Evolutionary conservation across 2,888 invertebrate species (phyloP).

Genomic region (Drosophila monieri): DNA sequence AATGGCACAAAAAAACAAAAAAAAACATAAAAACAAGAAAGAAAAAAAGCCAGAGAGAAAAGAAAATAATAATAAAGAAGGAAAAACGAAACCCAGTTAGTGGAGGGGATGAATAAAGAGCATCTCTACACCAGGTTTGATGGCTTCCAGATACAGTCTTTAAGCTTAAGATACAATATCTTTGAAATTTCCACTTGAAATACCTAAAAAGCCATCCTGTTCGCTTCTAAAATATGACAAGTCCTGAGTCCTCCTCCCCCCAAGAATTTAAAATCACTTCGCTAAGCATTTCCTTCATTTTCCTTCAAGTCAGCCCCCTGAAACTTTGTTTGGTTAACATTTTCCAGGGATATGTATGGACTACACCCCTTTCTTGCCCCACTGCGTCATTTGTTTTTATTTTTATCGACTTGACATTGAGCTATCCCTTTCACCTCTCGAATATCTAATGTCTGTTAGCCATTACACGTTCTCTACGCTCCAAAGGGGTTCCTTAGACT

Average conservation of each 20-base stretch:
- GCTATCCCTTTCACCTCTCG: neutral
- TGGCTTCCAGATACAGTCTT: too few relatives aligned
- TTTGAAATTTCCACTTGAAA: too few relatives aligned
- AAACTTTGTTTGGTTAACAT: constrained; percentile 22
- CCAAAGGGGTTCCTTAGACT: neutral
- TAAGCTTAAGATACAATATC: neutral
- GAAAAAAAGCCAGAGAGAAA: neutral
- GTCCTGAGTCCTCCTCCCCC: neutral
- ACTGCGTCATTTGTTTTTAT: constrained; percentile 19
- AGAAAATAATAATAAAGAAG: constrained; percentile 11
- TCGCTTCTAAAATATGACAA: too few relatives aligned
- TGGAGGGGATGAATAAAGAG: constrained; percentile 17
- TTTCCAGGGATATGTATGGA: constrained; percentile 13
- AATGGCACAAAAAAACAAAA: constrained; percentile 21
- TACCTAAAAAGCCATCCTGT: neutral
- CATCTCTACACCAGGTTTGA: neutral
- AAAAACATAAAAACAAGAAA: neutral
- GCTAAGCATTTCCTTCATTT: constrained; percentile 9
- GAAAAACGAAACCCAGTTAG: constrained; percentile 1
- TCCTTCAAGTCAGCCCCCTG: neutral
- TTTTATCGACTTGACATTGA: constrained; percentile 43
- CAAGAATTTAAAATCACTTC: constrained; percentile 15
- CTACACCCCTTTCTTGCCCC: constrained; percentile 1
- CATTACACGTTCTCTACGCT: neutral
- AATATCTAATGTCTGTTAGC: constrained; percentile 8